Evolutionary conservation across 2,888 invertebrate genomes (phyloP).

Genomic region (Penaeus monodon): DNA sequence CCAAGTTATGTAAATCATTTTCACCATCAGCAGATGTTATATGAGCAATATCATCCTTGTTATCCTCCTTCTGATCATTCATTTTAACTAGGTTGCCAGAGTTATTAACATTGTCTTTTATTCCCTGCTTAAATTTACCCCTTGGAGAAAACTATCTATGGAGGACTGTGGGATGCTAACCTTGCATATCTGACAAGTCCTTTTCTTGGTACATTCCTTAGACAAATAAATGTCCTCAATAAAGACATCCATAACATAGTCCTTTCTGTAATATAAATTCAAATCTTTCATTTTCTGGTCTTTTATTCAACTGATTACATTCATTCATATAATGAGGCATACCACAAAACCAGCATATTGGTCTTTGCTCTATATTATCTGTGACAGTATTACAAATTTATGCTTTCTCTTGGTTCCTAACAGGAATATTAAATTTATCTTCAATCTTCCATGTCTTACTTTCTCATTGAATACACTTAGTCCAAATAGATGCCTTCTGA

Average conservation of each 20-base stretch:
- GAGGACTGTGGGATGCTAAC: background rate
- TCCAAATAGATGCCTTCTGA: background rate
- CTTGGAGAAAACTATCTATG: background rate
- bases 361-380: background rate
- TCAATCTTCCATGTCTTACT: background rate
- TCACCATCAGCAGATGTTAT: background rate
- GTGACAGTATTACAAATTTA: background rate
- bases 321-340: background rate
- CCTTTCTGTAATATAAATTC: conserved; percentile 1
- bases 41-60: background rate
- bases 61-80: background rate
- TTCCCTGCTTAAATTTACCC: no score
- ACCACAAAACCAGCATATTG: conserved; percentile 4
- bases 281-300: background rate
- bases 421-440: background rate
- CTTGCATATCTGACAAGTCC: background rate
- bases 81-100: no score
- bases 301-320: background rate
- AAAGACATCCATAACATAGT: conserved; percentile 11
- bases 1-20: background rate
- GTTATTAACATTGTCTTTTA: no score
- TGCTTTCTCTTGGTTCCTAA: background rate
- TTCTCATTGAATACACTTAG: no score
- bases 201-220: background rate
- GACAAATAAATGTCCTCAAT: background rate